phyloP scores from a whole-genome alignment of 2,888 invertebrate genomes.

The Cosmia trapezina region DNA sequence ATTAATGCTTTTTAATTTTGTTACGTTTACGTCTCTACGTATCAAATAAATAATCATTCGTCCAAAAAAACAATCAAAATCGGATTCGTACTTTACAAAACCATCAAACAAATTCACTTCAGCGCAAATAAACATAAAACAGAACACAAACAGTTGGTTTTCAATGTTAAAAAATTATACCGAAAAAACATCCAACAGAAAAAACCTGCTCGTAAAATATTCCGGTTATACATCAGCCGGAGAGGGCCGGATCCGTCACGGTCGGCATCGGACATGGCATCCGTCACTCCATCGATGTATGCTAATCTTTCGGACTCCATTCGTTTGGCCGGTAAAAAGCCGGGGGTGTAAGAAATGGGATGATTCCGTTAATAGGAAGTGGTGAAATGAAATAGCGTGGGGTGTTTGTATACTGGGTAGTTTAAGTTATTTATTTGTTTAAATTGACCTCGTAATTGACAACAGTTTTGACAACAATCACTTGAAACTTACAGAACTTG shows the following conservation, averaged over 20 bases:
- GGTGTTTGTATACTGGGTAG: not conserved
- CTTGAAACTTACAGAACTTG: too few relatives aligned
- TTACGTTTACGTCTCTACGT: not conserved
- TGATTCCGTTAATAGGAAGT: constrained; percentile 28
- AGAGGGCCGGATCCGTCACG: constrained; percentile 49
- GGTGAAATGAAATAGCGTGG: constrained; percentile 19
- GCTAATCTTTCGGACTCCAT: constrained; percentile 55
- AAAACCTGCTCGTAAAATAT: constrained; percentile 55
- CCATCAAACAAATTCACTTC: constrained; percentile 8
- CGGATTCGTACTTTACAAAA: constrained; percentile 12
- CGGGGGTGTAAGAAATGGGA: constrained; percentile 38
- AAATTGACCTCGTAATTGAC: too few relatives aligned
- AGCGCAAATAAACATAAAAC: constrained; percentile 30
- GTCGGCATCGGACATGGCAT: constrained; percentile 54
- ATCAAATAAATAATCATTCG: too few relatives aligned
- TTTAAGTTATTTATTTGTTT: too few relatives aligned
- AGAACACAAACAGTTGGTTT: constrained; percentile 4
- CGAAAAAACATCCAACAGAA: constrained; percentile 23
- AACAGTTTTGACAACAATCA: too few relatives aligned
- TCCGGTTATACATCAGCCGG: constrained; percentile 49
- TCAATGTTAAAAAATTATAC: constrained; percentile 31
- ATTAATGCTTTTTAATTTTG: not conserved
- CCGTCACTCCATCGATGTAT: constrained; percentile 62
- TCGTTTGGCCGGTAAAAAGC: constrained; percentile 46
- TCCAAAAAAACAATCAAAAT: constrained; percentile 1